These are phyloP conservation scores for Cyprinodon diabolis DNA, from an alignment of 2,797 vertebrate species.

Conservation along the genomic window DNA sequence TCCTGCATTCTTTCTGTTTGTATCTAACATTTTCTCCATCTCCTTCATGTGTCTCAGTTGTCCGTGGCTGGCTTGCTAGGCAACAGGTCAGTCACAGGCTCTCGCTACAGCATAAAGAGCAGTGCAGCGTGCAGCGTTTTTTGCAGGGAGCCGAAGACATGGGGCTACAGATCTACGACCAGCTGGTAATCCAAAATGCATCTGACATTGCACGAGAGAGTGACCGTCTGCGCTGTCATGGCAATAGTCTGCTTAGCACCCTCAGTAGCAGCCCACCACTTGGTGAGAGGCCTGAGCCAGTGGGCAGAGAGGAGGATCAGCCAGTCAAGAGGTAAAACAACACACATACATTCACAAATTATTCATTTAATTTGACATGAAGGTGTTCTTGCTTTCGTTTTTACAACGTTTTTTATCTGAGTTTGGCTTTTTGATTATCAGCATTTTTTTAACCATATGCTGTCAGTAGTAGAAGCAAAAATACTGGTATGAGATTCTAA, in stretches of 20 bases:
- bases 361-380: neutral
- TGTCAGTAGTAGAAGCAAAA: neutral
- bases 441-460: neutral
- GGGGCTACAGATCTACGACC: slow-evolving; percentile 95
- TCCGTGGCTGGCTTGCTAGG: slow-evolving; percentile 91
- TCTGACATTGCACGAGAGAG: slow-evolving; percentile 82
- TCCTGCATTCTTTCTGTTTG: slow-evolving; percentile 2
- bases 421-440: neutral
- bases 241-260: slow-evolving; percentile 75
- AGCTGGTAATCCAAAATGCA: slow-evolving; percentile 97
- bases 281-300: slow-evolving; percentile 82
- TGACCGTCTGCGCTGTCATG: slow-evolving; percentile 90
- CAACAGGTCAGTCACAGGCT: slow-evolving; percentile 79
- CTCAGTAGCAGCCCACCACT: slow-evolving; percentile 76
- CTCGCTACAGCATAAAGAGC: slow-evolving; percentile 80
- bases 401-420: neutral
- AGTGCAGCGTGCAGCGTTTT: slow-evolving; percentile 84
- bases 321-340: slow-evolving; percentile 82
- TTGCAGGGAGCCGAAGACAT: slow-evolving; percentile 97
- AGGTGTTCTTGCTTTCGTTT: neutral
- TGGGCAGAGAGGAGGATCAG: slow-evolving; percentile 84
- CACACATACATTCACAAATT: neutral
- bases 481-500: neutral
- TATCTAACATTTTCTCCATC: slow-evolving; percentile 22
- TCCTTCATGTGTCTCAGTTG: slow-evolving; percentile 72